Evolutionary conservation across 2,888 invertebrate species (phyloP), one percentile per base, ranked within the genome.

Genomic region (Synanthedon vespiformis): DNA sequence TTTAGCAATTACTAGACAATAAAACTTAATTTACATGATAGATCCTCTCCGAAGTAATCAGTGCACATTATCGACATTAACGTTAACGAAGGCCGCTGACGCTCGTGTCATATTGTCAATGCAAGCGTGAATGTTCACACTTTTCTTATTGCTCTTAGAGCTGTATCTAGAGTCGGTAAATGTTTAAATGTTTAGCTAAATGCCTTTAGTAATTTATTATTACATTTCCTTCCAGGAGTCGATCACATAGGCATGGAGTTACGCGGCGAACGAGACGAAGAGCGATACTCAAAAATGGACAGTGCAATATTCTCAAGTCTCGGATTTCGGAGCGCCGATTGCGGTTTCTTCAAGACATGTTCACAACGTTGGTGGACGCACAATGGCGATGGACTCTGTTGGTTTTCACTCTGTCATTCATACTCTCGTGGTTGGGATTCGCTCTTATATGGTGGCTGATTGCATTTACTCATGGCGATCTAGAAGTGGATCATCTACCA

Each of bases 271-370:
- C 94, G 52, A 91, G 95, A 48, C 89, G 94, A 57, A 90, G 98
- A 34, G 95, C 97, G 1, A 93, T 98, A 53, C 92, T 95, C 72
- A 98, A 98, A 83, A 98, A 96, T 88, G 98, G 98, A 50, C 97
- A 97, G 71, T 97, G 97, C 86, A 99, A 99, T 82, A 95, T 98
- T 55, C 91, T 95, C 62, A 96, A 97, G 76, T 96, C 96, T 56
- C 89, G 90, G 68, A 93, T 98, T 70, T 93, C 95, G 50, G 94
- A 95, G 63, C 89, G 94, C 48, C 89, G 93, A 48, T 73, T 95
- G 57, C 92, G 94, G 49, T 95, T 92, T 68, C 89, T 94, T 51
- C 92, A 93, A 73, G 95, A 95, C 74, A 90, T 94, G 67, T 95
- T 96, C 80, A 96, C 95, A 27, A 95, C 95, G 0, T 88, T 98